Percentiles rank a stretch among this genome's conserved stretches.
Conservation (phyloP, 2,113 vertebrate genomes). For the Tylochromis polylepis region DNA sequence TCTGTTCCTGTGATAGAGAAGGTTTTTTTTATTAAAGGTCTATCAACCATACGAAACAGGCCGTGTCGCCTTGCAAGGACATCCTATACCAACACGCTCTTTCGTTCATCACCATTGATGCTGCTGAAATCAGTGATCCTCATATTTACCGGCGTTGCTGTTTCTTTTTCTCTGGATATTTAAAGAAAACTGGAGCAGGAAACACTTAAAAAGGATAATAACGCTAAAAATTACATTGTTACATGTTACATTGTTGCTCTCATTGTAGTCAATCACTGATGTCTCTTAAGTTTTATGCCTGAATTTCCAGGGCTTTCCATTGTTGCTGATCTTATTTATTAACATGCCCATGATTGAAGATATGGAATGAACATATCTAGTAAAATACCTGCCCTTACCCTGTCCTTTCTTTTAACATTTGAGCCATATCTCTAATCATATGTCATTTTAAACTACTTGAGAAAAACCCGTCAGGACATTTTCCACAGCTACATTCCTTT, state of each 20-base stretch:
- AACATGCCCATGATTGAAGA: background rate
- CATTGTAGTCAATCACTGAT: background rate
- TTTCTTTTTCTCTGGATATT: background rate
- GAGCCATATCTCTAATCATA: background rate
- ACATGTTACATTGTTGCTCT: background rate
- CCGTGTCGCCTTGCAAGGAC: slow-evolving; percentile 12
- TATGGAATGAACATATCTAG: background rate
- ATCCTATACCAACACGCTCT: background rate
- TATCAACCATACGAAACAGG: slow-evolving; percentile 5
- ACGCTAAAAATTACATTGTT: background rate
- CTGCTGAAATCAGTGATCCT: background rate
- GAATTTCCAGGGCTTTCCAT: background rate
- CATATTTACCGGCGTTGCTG: background rate
- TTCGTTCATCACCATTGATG: background rate
- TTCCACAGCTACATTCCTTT: background rate
- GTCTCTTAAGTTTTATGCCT: background rate
- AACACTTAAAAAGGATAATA: background rate
- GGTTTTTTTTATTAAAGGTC: background rate
- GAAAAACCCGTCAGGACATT: background rate
- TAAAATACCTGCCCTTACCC: background rate
- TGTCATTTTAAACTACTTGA: background rate
- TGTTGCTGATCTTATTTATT: background rate
- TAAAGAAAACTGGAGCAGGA: background rate
- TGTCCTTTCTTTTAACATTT: background rate
- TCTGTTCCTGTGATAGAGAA: background rate